Conservation (phyloP, 2,797 vertebrate species). For the Craterocephalus amniculus region DNA sequence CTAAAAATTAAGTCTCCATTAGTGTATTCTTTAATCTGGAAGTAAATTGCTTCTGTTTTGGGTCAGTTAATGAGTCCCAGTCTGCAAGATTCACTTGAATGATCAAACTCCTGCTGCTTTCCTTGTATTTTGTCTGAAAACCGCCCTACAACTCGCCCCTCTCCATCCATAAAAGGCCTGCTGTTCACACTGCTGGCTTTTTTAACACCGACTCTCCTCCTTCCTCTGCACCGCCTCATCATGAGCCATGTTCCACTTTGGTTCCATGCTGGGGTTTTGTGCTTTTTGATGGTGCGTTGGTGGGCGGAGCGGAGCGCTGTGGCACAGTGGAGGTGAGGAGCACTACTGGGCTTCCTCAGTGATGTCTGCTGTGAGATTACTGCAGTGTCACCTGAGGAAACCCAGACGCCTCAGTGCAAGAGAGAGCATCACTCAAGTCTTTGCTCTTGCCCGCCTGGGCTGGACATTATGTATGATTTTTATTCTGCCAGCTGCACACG, state of each 20-base stretch:
- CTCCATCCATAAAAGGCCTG: slow-evolving; percentile 4
- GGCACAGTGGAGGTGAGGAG: slow-evolving; percentile 34
- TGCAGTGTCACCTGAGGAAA: slow-evolving; percentile 53
- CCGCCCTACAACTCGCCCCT: too few relatives aligned
- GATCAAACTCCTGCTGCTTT: slow-evolving; percentile 23
- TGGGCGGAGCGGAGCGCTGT: not conserved
- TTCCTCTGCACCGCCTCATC: slow-evolving; percentile 22
- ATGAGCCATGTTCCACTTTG: slow-evolving; percentile 50
- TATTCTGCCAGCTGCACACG: slow-evolving; percentile 25
- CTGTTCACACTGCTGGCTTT: slow-evolving; percentile 16
- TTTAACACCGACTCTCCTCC: slow-evolving; percentile 16
- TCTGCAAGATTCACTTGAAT: slow-evolving; percentile 1
- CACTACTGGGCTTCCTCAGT: slow-evolving; percentile 43
- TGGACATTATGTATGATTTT: slow-evolving; percentile 47
- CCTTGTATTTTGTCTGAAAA: slow-evolving; percentile 24
- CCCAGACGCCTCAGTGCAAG: slow-evolving; percentile 37
- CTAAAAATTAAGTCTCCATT: not conserved
- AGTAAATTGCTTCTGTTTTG: slow-evolving; percentile 29
- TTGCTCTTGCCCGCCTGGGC: slow-evolving; percentile 28
- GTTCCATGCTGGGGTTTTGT: slow-evolving; percentile 45
- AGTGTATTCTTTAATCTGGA: not conserved
- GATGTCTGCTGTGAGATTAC: slow-evolving; percentile 57
- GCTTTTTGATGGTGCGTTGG: slow-evolving; percentile 63
- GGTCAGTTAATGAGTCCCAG: slow-evolving; percentile 24
- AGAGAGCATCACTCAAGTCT: slow-evolving; percentile 20